A percentile compares a stretch with the other conserved stretches of the same genome.
Evolutionary conservation across 2,888 invertebrate genomes (phyloP).

Genomic region (Ditula angustiorana): DNA sequence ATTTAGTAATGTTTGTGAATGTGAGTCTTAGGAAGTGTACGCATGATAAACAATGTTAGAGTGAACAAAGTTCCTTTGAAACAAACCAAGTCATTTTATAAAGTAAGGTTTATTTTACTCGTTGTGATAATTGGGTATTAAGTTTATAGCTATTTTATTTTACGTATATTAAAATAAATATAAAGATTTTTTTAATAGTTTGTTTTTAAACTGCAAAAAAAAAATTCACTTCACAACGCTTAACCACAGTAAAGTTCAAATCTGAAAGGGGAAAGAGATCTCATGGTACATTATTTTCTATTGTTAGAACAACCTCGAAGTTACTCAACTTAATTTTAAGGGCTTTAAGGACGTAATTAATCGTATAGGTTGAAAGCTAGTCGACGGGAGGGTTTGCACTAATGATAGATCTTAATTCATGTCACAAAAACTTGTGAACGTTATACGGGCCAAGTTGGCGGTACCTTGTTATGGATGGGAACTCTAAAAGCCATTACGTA

Average conservation of each 20-base stretch:
- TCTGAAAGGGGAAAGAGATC: too few relatives aligned
- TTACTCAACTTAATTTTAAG: too few relatives aligned
- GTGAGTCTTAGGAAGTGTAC: background rate
- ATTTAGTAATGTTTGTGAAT: background rate
- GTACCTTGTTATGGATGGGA: background rate
- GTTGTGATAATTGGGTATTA: background rate
- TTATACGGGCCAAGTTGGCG: background rate
- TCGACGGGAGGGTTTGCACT: background rate
- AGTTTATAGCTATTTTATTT: background rate
- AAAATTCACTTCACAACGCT: too few relatives aligned
- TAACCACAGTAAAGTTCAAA: too few relatives aligned
- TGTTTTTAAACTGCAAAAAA: too few relatives aligned
- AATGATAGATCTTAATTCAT: constrained; percentile 3
- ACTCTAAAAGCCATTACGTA: constrained; percentile 8
- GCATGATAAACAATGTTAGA: background rate
- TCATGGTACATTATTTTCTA: too few relatives aligned
- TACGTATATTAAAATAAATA: background rate
- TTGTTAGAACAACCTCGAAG: too few relatives aligned
- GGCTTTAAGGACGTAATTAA: too few relatives aligned
- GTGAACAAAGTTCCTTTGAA: background rate
- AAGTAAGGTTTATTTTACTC: background rate
- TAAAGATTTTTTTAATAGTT: too few relatives aligned
- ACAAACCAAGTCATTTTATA: background rate
- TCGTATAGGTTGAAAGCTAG: constrained; percentile 4
- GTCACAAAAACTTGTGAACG: constrained; percentile 1